Evolutionary conservation across 2,797 vertebrate genomes (phyloP).

Genomic region (Lutjanus argentimaculatus): DNA sequence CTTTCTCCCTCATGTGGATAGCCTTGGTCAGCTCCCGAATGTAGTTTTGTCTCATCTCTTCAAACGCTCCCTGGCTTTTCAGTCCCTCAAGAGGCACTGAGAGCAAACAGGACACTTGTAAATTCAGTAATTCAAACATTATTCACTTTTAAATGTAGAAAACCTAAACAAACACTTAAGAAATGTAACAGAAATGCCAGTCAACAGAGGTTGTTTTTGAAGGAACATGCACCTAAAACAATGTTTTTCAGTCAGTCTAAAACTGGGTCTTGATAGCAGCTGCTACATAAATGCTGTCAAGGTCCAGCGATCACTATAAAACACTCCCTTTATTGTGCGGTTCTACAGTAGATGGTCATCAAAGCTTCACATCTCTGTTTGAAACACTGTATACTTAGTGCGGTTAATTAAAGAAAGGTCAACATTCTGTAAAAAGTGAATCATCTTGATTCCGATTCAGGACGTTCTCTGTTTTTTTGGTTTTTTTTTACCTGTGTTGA

Average conservation of each 20-base stretch:
- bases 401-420: background rate
- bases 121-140: background rate
- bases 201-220: background rate
- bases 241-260: constrained; percentile 15
- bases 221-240: background rate
- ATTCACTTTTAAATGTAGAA: background rate
- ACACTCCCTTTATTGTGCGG: constrained; percentile 27
- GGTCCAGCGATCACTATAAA: constrained; percentile 28
- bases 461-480: background rate
- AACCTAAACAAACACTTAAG: constrained; percentile 1
- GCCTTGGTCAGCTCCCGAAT: constrained; percentile 95
- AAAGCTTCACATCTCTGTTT: constrained; percentile 43
- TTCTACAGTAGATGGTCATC: constrained; percentile 23
- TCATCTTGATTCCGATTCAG: background rate
- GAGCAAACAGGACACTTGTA: background rate
- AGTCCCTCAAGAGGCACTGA: constrained; percentile 97
- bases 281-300: constrained; percentile 56
- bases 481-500: constrained; percentile 92
- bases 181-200: background rate
- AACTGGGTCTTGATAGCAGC: constrained; percentile 38
- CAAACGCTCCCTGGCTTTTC: constrained; percentile 94
- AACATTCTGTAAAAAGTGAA: background rate
- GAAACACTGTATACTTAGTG: constrained; percentile 25
- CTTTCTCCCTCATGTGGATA: constrained; percentile 92
- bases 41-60: constrained; percentile 97